Conservation (phyloP, 2,113 vertebrate species). For the Lampris incognitus region DNA sequence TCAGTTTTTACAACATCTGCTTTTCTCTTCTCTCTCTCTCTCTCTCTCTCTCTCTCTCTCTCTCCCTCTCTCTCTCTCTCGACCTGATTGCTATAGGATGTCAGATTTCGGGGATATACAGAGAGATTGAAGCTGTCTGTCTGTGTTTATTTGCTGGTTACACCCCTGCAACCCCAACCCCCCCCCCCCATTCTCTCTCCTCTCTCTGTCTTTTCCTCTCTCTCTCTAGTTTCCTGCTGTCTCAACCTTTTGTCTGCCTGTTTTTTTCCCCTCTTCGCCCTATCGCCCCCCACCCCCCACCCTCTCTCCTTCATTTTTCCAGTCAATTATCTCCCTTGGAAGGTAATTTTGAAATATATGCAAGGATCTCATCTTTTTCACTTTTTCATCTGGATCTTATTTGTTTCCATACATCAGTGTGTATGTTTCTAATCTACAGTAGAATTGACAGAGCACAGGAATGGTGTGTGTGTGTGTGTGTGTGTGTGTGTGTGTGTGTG, state of each 20-base stretch:
- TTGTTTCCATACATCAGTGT: conserved; percentile 15
- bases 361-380: conserved; percentile 35
- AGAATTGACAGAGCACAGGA: conserved; percentile 19
- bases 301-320: background rate
- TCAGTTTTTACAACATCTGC: background rate
- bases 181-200: background rate
- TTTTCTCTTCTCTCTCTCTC: background rate
- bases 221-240: conserved; percentile 18
- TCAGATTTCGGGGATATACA: background rate
- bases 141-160: conserved; percentile 1
- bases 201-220: background rate
- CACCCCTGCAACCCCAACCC: background rate
- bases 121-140: background rate
- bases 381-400: conserved; percentile 63
- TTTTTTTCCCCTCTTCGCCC: background rate
- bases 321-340: conserved; percentile 16
- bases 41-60: conserved; percentile 3
- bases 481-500: background rate
- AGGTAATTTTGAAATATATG: conserved; percentile 55
- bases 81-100: conserved; percentile 14
- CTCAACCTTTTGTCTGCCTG: conserved; percentile 23
- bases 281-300: background rate
- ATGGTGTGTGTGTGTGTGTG: background rate
- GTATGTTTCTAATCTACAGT: background rate
- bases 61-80: background rate